Percentiles rank a stretch among this genome's conserved stretches.
Evolutionary conservation across 1,140 invertebrate genomes (phyloP).

Genomic region (Drosophila truncata): DNA sequence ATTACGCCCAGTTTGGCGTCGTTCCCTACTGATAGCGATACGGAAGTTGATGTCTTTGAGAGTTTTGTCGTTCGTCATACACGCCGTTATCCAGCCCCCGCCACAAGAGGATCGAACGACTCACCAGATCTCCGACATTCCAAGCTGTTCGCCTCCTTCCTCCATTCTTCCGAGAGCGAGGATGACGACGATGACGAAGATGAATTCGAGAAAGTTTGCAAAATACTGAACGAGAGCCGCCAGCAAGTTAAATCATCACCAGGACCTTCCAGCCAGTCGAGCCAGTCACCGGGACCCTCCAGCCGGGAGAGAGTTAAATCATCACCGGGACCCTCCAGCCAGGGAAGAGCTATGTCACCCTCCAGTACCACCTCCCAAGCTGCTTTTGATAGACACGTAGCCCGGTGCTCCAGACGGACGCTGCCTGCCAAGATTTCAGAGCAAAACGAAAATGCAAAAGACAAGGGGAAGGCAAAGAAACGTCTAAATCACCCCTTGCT

Average conservation of each 20-base stretch:
- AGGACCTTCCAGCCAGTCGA: too few relatives aligned
- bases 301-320: too few relatives aligned
- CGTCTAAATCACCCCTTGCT: not conserved
- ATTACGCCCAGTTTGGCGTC: not conserved
- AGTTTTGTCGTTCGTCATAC: not conserved
- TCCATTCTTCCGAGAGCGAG: not conserved
- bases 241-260: too few relatives aligned
- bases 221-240: not conserved
- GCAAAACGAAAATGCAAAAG: not conserved
- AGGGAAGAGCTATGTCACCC: too few relatives aligned
- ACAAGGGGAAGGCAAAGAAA: not conserved
- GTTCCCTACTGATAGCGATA: not conserved
- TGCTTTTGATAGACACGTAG: too few relatives aligned
- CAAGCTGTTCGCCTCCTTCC: not conserved
- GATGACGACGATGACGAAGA: slow-evolving; percentile 1
- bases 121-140: not conserved
- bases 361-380: not conserved
- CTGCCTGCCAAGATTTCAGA: not conserved
- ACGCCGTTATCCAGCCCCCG: not conserved
- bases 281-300: too few relatives aligned
- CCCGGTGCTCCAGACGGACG: not conserved
- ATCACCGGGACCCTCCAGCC: too few relatives aligned
- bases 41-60: not conserved
- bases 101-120: too few relatives aligned
- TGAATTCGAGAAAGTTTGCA: too few relatives aligned